Percentiles rank a stretch among this genome's conserved stretches.
Evolutionary conservation across 2,797 vertebrate genomes (phyloP).

Genomic region (Peromyscus attwateri): DNA sequence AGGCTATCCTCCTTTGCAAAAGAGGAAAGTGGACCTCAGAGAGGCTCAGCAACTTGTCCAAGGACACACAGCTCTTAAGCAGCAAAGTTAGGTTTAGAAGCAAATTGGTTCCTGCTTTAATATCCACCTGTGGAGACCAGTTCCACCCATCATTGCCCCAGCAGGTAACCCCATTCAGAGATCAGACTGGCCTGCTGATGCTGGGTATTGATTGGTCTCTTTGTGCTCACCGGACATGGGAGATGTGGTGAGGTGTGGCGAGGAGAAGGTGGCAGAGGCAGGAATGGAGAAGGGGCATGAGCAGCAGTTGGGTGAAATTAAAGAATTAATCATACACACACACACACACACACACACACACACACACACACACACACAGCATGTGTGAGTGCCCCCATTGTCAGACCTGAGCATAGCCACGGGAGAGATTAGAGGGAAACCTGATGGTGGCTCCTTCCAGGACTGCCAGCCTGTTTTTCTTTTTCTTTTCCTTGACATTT

Average conservation of each 20-base stretch:
- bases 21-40: neutral
- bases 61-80: neutral
- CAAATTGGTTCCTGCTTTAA: slow-evolving; percentile 7
- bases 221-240: neutral
- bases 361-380: neutral
- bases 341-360: too few relatives aligned
- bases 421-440: neutral
- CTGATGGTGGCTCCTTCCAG: neutral
- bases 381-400: neutral
- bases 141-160: neutral
- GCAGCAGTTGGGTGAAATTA: neutral
- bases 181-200: neutral
- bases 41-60: neutral
- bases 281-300: neutral
- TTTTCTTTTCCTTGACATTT: neutral
- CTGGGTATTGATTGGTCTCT: neutral
- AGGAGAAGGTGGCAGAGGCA: neutral
- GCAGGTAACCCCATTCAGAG: neutral
- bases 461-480: neutral
- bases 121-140: neutral
- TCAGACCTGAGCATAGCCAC: neutral
- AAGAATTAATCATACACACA: neutral
- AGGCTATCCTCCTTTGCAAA: neutral
- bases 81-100: neutral
- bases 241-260: neutral